phyloP scores from a whole-genome alignment of 2,797 vertebrate species.

The Nannoperca australis region DNA sequence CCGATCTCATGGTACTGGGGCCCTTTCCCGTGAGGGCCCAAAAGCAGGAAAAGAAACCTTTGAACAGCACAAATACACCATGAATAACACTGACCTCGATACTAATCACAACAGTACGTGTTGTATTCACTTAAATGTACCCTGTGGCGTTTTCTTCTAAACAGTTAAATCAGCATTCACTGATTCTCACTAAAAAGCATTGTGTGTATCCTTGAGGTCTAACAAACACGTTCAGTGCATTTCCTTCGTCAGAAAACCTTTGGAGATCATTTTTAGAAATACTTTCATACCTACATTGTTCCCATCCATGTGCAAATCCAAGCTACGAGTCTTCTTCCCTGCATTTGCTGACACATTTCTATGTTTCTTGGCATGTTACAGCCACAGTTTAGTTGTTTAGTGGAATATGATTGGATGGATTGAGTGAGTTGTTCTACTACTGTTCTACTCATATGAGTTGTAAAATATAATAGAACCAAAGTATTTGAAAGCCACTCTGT shows the following conservation, averaged over 20 bases:
- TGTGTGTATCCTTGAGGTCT: neutral
- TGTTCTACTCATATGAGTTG: too few relatives aligned
- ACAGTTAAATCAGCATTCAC: neutral
- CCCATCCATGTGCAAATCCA: neutral
- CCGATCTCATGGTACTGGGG: conserved; percentile 97
- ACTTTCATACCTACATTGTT: neutral
- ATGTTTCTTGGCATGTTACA: rapidly evolving
- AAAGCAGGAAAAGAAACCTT: conserved; percentile 95
- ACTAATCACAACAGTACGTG: neutral
- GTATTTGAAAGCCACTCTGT: neutral
- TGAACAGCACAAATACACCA: conserved; percentile 28
- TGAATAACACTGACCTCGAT: neutral
- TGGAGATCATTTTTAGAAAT: too few relatives aligned
- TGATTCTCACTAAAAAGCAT: neutral
- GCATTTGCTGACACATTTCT: neutral
- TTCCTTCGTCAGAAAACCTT: neutral
- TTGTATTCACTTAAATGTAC: neutral
- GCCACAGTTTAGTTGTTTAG: neutral
- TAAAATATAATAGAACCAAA: neutral
- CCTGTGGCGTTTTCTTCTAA: neutral
- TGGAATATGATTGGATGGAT: neutral
- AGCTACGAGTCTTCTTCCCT: neutral
- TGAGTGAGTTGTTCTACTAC: neutral
- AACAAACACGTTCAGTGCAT: neutral
- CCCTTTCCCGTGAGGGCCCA: conserved; percentile 95